Evolutionary conservation across 1,140 invertebrate species (phyloP).

Genomic region (Liolophura sinensis): DNA sequence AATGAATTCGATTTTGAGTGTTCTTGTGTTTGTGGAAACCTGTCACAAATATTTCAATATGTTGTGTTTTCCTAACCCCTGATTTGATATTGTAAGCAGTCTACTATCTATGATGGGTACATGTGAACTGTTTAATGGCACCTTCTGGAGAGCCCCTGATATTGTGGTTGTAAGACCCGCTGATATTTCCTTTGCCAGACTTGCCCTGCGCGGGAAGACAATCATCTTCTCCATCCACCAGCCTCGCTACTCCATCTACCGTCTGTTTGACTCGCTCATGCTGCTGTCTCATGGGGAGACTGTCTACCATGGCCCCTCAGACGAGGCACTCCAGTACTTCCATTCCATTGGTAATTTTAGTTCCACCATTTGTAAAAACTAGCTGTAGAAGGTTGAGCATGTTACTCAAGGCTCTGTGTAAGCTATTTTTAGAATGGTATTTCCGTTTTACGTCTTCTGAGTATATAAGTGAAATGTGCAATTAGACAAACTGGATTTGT

Average conservation of each 20-base stretch:
- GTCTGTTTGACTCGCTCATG: constrained; percentile 51
- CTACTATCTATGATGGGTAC: not conserved
- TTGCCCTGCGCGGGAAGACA: constrained; percentile 47
- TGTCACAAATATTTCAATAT: too few species aligned
- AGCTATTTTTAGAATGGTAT: not conserved
- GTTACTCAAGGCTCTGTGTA: not conserved
- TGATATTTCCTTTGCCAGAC: constrained; percentile 33
- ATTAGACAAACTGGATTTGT: too few species aligned
- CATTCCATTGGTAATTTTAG: constrained; percentile 35
- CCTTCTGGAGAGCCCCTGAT: not conserved
- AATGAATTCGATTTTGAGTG: too few species aligned
- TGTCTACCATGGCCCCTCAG: constrained; percentile 50
- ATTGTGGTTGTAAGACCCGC: not conserved
- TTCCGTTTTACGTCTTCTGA: too few species aligned
- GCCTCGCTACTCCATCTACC: constrained; percentile 56
- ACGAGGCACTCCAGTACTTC: constrained; percentile 49
- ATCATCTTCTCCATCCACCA: constrained; percentile 60
- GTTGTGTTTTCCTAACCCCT: too few species aligned
- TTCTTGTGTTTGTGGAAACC: too few species aligned
- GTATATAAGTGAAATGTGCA: not conserved
- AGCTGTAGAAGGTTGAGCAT: too few species aligned
- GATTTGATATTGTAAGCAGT: not conserved
- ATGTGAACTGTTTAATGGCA: too few species aligned
- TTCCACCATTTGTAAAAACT: not conserved
- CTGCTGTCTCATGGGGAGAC: constrained; percentile 47